phyloP scores from a whole-genome alignment of 2,888 invertebrate species.

The Leptothorax acervorum region DNA sequence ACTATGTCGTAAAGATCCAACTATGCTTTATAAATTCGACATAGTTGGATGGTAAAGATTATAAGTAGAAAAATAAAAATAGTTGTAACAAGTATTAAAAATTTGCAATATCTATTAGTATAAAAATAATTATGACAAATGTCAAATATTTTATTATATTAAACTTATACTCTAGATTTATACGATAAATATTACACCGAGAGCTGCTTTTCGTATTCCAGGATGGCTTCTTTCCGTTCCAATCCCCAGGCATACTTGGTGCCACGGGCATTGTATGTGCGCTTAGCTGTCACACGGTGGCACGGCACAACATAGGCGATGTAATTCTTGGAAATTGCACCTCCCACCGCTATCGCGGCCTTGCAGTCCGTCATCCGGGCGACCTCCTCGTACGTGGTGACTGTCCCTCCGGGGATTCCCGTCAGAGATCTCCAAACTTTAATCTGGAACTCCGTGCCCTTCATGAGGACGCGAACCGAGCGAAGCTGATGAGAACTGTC shows the following conservation, averaged over 20 bases:
- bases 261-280: constrained; percentile 53
- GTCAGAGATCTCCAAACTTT: constrained; percentile 79
- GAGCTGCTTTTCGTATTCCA: constrained; percentile 68
- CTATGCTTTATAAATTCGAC: neutral
- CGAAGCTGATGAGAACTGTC: constrained; percentile 17
- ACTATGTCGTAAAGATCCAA: no score
- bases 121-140: neutral
- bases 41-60: neutral
- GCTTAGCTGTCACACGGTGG: constrained; percentile 79
- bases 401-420: constrained; percentile 72
- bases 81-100: no score
- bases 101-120: neutral
- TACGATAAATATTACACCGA: no score
- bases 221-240: constrained; percentile 73
- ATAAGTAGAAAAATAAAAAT: no score
- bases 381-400: constrained; percentile 76
- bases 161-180: no score
- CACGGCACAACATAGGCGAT: constrained; percentile 81
- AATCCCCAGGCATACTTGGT: constrained; percentile 79
- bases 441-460: constrained; percentile 81
- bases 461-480: constrained; percentile 69
- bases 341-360: constrained; percentile 78
- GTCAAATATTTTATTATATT: neutral
- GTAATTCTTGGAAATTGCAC: constrained; percentile 78
- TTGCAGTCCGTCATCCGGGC: constrained; percentile 74